Conservation (phyloP, 1,140 invertebrate genomes). For the Diploscapter pachys region DNA sequence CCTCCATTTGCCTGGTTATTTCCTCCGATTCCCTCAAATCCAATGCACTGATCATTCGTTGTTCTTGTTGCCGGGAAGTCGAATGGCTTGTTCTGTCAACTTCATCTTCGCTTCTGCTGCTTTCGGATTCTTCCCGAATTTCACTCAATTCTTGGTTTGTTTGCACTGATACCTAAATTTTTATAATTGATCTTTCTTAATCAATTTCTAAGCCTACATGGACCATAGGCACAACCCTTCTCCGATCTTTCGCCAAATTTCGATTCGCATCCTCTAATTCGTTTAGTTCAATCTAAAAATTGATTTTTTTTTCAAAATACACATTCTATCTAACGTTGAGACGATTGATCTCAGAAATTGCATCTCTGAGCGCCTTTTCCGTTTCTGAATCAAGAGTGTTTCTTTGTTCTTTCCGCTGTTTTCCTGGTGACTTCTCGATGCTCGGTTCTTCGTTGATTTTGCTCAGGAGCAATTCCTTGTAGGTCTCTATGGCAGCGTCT, state of each 20-base stretch:
- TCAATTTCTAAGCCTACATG: too few relatives aligned
- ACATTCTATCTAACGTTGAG: constrained; percentile 4
- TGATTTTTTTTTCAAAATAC: background rate
- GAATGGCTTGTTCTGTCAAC: background rate
- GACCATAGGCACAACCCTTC: background rate
- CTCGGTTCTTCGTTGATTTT: constrained; percentile 23
- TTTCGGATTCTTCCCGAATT: constrained; percentile 8
- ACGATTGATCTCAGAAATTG: constrained; percentile 3
- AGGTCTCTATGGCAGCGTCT: constrained; percentile 31
- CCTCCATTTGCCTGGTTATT: constrained; percentile 9
- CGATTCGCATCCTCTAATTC: constrained; percentile 10
- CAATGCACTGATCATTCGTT: background rate
- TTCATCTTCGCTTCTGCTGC: constrained; percentile 13
- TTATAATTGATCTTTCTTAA: background rate
- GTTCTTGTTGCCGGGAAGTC: constrained; percentile 1
- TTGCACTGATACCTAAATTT: background rate
- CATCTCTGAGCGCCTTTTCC: constrained; percentile 12
- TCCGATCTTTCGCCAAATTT: constrained; percentile 4
- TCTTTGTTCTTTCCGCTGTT: constrained; percentile 8
- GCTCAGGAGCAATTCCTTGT: constrained; percentile 21
- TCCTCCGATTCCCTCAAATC: background rate
- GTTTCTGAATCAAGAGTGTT: constrained; percentile 12
- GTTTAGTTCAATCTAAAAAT: constrained; percentile 1
- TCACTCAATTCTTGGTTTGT: background rate
- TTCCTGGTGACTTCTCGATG: background rate